Evolutionary conservation across 2,113 vertebrate species (phyloP).

Genomic region (Progne subis): DNA sequence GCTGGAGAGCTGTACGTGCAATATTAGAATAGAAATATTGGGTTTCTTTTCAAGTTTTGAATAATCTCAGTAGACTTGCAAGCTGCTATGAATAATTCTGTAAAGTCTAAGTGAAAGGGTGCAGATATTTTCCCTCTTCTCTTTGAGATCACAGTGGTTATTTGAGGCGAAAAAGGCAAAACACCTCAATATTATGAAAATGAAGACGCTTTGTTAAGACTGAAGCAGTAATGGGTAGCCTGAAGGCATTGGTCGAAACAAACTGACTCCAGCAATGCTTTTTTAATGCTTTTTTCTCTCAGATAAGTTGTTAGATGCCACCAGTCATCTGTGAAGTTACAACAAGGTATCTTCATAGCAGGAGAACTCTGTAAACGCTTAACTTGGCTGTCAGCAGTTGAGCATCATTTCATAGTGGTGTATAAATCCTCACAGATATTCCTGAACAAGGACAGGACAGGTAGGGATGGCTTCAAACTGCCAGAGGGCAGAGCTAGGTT

Average conservation of each 20-base stretch:
- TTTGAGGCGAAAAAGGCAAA: slow-evolving; percentile 13
- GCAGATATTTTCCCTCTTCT: neutral
- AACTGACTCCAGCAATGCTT: neutral
- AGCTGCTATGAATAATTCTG: neutral
- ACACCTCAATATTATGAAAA: neutral
- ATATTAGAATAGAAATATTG: slow-evolving; percentile 12
- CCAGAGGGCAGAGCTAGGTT: neutral
- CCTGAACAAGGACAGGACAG: neutral
- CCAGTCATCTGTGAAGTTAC: neutral
- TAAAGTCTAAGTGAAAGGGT: neutral
- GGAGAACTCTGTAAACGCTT: neutral
- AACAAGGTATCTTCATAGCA: fast-evolving
- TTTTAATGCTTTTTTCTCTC: neutral
- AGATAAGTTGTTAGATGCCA: neutral
- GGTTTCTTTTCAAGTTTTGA: slow-evolving; percentile 29
- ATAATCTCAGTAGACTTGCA: neutral
- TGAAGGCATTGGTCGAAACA: neutral
- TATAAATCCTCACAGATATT: neutral
- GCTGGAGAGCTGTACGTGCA: neutral
- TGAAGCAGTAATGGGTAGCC: neutral
- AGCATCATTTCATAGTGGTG: neutral
- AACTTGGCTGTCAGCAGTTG: neutral
- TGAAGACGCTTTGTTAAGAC: neutral
- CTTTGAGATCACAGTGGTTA: neutral
- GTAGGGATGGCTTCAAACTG: neutral